Base-by-base conservation (phyloP, 1,140 invertebrate species). In the Lutraria rhynchaena region DNA sequence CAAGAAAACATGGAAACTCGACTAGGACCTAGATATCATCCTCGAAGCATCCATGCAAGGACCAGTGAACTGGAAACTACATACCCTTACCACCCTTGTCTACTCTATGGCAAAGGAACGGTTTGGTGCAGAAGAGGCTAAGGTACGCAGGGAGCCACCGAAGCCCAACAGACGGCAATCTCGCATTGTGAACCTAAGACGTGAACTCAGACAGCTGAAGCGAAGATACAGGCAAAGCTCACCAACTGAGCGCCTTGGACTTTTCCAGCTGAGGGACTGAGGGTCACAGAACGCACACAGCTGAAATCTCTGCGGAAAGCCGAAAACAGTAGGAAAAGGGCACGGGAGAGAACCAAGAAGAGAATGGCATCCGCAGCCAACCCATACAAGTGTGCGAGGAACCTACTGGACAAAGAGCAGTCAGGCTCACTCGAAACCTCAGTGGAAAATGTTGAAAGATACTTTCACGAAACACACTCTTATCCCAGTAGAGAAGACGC, bases 311-410 rank as follows among this genome's bases (percentile, higher is more conserved):
- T 69, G 46, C 46, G 65, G 65, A 44, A 69, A 69, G 65, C 65
- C 41, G 67, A 71, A 22, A 71, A 35, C 31, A 55, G 24, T 9
- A 71, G 44, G 29, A 71, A 29, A 27, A 71, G 53, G 49, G 24
- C 44, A 27, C 46, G 67, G 46, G 46, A 53, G 19, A 27, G 49
- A 22, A 27, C 46, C 22, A 53, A 55, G 67, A 71, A 71, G 27
- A 71, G 67, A 31, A 33, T 51, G 46, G 67, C 67, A 17, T 71
- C 53, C 46, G 53, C 67, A 53, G 67, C 67, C 44, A 71, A 71
- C 46, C 67, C 46, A 51, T 71, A n/a, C n/a, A n/a, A n/a, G n/a
- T n/a, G n/a, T n/a, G n/a, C n/a, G n/a, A n/a, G n/a, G n/a, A n/a
- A n/a, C n/a, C n/a, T n/a, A n/a, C n/a, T n/a, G n/a, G n/a, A n/a